Percentiles rank a stretch among this genome's conserved stretches.
phyloP scores from a whole-genome alignment of 2,113 vertebrate species.

The Rhynchopsitta pachyrhyncha region DNA sequence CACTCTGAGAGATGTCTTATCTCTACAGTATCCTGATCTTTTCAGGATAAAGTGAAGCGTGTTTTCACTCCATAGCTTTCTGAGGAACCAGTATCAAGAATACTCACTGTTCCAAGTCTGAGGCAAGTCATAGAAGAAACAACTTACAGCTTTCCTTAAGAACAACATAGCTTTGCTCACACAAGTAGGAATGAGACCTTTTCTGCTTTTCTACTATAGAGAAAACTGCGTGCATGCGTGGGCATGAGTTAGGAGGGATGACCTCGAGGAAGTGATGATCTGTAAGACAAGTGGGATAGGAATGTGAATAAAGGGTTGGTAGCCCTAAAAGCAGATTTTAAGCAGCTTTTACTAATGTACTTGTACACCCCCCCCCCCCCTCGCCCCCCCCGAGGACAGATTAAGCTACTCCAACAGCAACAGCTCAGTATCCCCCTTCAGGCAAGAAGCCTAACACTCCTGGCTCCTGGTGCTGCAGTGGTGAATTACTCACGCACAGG shows the following conservation, averaged over 20 bases:
- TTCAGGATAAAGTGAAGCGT: neutral
- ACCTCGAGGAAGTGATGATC: rapidly evolving
- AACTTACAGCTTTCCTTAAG: neutral
- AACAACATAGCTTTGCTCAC: neutral
- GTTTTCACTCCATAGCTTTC: neutral
- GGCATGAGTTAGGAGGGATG: neutral
- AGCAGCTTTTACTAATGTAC: neutral
- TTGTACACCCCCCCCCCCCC: neutral
- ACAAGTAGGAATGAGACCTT: neutral
- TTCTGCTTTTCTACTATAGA: neutral
- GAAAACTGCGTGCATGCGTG: rapidly evolving
- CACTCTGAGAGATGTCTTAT: neutral
- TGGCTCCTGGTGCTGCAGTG: neutral
- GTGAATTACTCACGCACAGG: neutral
- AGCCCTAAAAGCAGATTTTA: neutral
- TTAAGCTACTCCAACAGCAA: neutral
- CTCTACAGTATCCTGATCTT: neutral
- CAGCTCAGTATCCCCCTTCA: neutral
- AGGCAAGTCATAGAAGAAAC: neutral
- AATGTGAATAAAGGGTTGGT: neutral
- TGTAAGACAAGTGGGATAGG: neutral
- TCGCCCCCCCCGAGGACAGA: too few relatives aligned
- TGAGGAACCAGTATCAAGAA: rapidly evolving
- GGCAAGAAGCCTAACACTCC: rapidly evolving
- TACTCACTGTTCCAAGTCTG: neutral